Evolutionary conservation across 2,888 invertebrate species (phyloP), one percentile per base, ranked within the genome.

Genomic region (Melanotus villosus): DNA sequence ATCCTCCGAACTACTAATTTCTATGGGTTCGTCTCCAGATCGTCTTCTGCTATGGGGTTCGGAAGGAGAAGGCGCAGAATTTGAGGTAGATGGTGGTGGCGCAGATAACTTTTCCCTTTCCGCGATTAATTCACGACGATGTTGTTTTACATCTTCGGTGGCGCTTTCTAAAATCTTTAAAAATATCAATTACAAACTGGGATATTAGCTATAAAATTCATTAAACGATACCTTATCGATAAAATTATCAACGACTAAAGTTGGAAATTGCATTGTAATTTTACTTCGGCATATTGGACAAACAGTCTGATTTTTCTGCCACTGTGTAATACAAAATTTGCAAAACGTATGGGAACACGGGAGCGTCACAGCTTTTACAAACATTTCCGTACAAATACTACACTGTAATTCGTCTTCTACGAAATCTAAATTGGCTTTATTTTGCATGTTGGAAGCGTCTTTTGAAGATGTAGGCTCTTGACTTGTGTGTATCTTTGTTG

Each of bases 271-370:
- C 0, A 88, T 86, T 9, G 80, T 78, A 34, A 89, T 87, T 9
- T 71, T 67, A 1, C 85, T 75, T 65, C 90, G 83, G 83, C 94
- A 94, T 65, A 91, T 90, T 0, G 94, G 93, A 79, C 94, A 94
- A 18, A 90, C 89, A 16, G 84, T 88, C 78, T 90, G 90, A 78
- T 89, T 91, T 74, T 88, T 89, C 77, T 88, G 89, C 94, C 94
- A 94, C 75, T 86, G 84, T 0, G 85, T 83, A 67, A 94, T 92
- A 78, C 94, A 94, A 76, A 88, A 86, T 69, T 88, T 87, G 80
- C 94, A 94, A 80, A 92, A 93, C 0, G 92, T 90, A 78, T 94
- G 94, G 0, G 90, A 89, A 81, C 94, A 94, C 80, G 88, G 90
- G 10, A 93, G 84, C 0, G 91, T 91, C 2, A 88, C 89, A 0